Evolutionary conservation across 2,797 vertebrate genomes (phyloP), one percentile per base, ranked within the genome.

Genomic region (Erpetoichthys calabaricus): DNA sequence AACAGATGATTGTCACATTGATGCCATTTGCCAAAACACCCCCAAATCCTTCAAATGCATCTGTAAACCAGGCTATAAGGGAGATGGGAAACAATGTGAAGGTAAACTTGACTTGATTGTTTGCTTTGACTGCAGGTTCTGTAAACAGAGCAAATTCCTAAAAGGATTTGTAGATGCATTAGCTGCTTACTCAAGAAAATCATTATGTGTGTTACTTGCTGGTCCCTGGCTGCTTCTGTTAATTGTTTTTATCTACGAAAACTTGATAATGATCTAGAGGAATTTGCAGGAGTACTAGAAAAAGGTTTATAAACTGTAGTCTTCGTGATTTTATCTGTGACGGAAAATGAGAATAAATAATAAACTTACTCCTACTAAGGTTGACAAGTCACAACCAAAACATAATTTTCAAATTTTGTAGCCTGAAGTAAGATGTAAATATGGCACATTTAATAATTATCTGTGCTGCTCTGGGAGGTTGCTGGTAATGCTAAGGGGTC

Each of bases 21-120:
- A 98, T 3, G 94, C 94, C 3, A 87, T 97, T 64, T 98, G 94
- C 72, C 94, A 97, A 77, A 97, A 98, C 76, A 97, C 91, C 0
- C 87, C 88, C 1, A 89, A 87, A 69, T 91, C 94, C 64, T 97
- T 87, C 83, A 94, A 91, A 73, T 98, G 94, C 76, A 92, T 97
- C 77, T 98, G 94, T 80, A 98, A 98, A 65, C 86, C 91, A 0
- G 94, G 94, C 59, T 98, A 94, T 72, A 93, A 92, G 71, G 94
- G 94, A 45, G 92, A 96, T 63, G 94, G 94, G 60, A 87, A 86
- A 63, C 87, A 91, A 47, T 98, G 94, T 1, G 91, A 94, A 77
- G 94, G 94, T 97, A 79, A 84, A 84, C 6, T 45, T 42, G 51
- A 7, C 55, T 61, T 67, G 63, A 68, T 73, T 77, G 69, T 75